Percentiles rank a stretch among this genome's conserved stretches.
Evolutionary conservation across 1,140 invertebrate genomes (phyloP).

Genomic region (Drosophila ambigua): DNA sequence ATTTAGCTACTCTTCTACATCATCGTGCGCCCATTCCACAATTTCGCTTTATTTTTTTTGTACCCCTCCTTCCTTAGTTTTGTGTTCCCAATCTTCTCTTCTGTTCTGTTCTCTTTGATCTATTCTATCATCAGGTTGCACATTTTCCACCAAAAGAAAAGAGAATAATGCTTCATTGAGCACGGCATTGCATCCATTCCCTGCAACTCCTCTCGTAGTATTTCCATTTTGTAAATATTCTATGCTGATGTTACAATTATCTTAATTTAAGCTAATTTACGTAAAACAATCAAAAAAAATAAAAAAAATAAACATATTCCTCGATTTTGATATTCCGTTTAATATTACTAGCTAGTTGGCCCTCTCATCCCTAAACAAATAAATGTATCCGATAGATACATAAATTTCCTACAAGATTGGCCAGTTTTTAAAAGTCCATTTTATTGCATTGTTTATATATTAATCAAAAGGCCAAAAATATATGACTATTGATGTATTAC

Average conservation of each 20-base stretch:
- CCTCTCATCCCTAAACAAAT: too few relatives aligned
- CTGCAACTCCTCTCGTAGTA: constrained; percentile 67
- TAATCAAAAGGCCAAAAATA: too few relatives aligned
- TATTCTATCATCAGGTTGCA: constrained; percentile 41
- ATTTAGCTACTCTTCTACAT: constrained; percentile 71
- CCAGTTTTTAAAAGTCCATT: too few relatives aligned
- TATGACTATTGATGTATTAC: too few relatives aligned
- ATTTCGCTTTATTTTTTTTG: constrained; percentile 8
- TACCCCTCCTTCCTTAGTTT: constrained; percentile 22
- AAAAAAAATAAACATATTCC: too few relatives aligned
- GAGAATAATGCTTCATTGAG: constrained; percentile 43
- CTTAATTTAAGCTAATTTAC: constrained; percentile 79
- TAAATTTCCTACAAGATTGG: too few relatives aligned
- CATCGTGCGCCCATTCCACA: constrained; percentile 36
- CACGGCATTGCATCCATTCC: constrained; percentile 52
- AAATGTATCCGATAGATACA: too few relatives aligned
- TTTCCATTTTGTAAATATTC: constrained; percentile 81
- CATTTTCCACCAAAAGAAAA: constrained; percentile 25
- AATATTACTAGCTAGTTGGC: too few relatives aligned
- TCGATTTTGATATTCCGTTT: too few relatives aligned
- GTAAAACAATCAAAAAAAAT: constrained; percentile 67
- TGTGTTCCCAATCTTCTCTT: constrained; percentile 2
- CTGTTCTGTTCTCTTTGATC: constrained; percentile 4
- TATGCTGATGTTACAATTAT: constrained; percentile 73
- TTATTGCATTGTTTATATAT: too few relatives aligned